These are phyloP conservation scores for Corythucha ciliata DNA, from an alignment of 2,888 invertebrate genomes.

Conservation along the genomic window DNA sequence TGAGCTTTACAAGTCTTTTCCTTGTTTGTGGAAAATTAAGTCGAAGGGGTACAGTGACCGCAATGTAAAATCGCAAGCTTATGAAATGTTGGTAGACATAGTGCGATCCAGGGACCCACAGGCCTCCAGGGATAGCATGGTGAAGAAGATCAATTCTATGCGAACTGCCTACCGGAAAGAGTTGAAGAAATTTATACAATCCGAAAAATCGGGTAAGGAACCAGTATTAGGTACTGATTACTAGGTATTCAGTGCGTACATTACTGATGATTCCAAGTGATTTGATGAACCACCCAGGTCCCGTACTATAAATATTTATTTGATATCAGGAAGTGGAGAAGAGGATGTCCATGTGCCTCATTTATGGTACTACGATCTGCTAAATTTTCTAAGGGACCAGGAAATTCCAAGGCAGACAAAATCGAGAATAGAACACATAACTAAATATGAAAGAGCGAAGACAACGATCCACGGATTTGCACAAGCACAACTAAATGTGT, in stretches of 20 bases:
- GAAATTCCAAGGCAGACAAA: too few species aligned
- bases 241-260: constrained; percentile 2
- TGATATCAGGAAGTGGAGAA: constrained; percentile 10
- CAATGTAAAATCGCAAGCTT: constrained; percentile 16
- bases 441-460: too few species aligned
- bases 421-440: too few species aligned
- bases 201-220: constrained; percentile 5
- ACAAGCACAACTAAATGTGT: too few species aligned
- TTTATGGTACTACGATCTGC: constrained; percentile 10
- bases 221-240: constrained; percentile 1
- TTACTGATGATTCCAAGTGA: constrained; percentile 2
- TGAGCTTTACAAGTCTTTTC: constrained; percentile 13
- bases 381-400: constrained; percentile 10
- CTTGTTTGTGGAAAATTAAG: constrained; percentile 17
- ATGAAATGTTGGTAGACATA: constrained; percentile 12
- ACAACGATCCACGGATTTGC: too few species aligned
- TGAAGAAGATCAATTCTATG: constrained; percentile 14
- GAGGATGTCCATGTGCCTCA: constrained; percentile 7
- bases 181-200: constrained; percentile 3
- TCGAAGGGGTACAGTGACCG: constrained; percentile 13
- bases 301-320: too few species aligned
- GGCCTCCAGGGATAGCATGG: constrained; percentile 9
- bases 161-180: constrained; percentile 10
- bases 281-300: constrained; percentile 2
- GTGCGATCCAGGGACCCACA: background rate